A percentile compares a stretch with the other conserved stretches of the same genome.
These are phyloP conservation scores for mouse (Mus musculus) DNA, from an alignment of 2,113 vertebrate genomes.

Conservation along the genomic window DNA sequence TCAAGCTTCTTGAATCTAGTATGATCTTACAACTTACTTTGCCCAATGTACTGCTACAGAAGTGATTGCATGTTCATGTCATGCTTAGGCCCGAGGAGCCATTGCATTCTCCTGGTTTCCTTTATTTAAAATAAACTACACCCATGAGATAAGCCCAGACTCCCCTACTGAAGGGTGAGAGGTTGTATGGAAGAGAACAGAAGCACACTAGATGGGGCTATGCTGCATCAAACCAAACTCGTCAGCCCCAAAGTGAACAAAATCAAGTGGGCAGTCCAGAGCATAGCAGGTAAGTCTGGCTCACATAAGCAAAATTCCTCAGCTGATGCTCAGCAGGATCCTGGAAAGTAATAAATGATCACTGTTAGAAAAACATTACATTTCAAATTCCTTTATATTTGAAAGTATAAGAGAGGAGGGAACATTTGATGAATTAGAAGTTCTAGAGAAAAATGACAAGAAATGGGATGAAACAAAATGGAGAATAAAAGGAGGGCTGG, in stretches of 20 bases:
- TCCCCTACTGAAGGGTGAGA: not conserved
- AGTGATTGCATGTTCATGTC: not conserved
- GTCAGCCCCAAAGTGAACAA: not conserved
- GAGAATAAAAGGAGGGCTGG: not conserved
- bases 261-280: not conserved
- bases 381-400: conserved; percentile 5
- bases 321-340: not conserved
- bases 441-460: not conserved
- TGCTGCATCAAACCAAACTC: not conserved
- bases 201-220: not conserved
- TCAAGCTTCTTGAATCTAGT: not conserved
- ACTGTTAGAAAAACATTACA: not conserved
- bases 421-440: not conserved
- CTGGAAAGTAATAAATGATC: conserved; percentile 7
- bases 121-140: conserved; percentile 13
- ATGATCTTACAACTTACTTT: conserved; percentile 30
- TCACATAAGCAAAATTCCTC: not conserved
- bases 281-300: not conserved
- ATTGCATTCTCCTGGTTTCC: not conserved
- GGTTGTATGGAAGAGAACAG: not conserved
- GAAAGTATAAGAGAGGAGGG: conserved; percentile 28
- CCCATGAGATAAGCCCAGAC: not conserved
- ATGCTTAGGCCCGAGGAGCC: not conserved
- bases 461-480: not conserved
- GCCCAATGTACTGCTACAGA: not conserved